These are phyloP conservation scores for Mesorhabditis sp. DNA, from an alignment of 2,888 invertebrate species.

Conservation along the genomic window DNA sequence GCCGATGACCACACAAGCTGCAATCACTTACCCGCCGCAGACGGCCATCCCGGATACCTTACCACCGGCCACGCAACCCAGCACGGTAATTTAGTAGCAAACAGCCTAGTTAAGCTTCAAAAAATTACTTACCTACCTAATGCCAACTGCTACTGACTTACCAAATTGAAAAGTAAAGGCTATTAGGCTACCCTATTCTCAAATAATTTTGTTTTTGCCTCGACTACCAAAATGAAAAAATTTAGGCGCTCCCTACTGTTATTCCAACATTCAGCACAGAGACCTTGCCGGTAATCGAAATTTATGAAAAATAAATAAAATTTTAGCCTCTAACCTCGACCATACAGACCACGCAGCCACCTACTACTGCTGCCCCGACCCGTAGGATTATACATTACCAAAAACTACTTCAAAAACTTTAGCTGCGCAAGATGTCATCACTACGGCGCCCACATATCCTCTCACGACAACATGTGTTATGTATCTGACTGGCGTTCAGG, in stretches of 20 bases:
- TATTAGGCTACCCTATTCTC: not conserved
- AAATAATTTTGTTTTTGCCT: too few species aligned
- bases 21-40: conserved; percentile 5
- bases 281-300: not conserved
- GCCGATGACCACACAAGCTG: conserved; percentile 9
- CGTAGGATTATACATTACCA: not conserved
- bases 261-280: not conserved
- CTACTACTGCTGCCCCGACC: not conserved
- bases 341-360: not conserved
- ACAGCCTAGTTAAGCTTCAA: not conserved
- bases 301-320: not conserved
- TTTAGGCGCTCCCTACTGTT: not conserved
- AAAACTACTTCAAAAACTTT: not conserved
- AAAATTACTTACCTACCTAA: not conserved
- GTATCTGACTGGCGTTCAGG: conserved; percentile 24
- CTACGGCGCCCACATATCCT: conserved; percentile 21
- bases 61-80: conserved; percentile 15
- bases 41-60: conserved; percentile 6
- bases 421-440: not conserved
- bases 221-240: not conserved
- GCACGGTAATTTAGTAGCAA: not conserved
- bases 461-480: conserved; percentile 45
- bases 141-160: too few species aligned
- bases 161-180: too few species aligned
- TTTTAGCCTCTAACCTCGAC: not conserved